phyloP scores from a whole-genome alignment of 2,113 vertebrate genomes.

The Heterotilapia buettikoferi region DNA sequence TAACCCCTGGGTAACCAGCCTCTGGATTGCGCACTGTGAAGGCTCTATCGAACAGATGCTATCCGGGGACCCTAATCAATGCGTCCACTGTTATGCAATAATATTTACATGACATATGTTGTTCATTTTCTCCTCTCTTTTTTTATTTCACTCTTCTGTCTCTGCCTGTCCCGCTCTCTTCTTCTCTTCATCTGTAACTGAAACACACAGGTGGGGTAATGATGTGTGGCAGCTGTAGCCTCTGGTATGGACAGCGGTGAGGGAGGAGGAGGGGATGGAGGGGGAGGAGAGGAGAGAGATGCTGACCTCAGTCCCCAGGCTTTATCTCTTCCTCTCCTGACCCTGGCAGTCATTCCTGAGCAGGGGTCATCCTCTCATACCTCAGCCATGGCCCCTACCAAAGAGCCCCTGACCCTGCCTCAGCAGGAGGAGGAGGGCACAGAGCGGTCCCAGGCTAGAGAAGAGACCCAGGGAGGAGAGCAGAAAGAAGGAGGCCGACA shows the following conservation, averaged over 20 bases:
- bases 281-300: slow-evolving; percentile 71
- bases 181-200: slow-evolving; percentile 25
- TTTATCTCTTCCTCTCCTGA: slow-evolving; percentile 79
- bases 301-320: slow-evolving; percentile 64
- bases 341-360: slow-evolving; percentile 82
- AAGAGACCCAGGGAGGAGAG: slow-evolving; percentile 71
- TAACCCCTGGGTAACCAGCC: slow-evolving; percentile 68
- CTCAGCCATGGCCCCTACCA: slow-evolving; percentile 87
- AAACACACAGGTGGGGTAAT: slow-evolving; percentile 79
- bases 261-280: slow-evolving; percentile 72
- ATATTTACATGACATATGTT: slow-evolving; percentile 61
- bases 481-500: slow-evolving; percentile 52
- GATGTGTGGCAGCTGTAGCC: slow-evolving; percentile 87
- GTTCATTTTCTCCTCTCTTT: slow-evolving; percentile 26
- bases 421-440: slow-evolving; percentile 50
- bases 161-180: slow-evolving; percentile 5
- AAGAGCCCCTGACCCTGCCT: slow-evolving; percentile 72
- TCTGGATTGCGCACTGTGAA: slow-evolving; percentile 58
- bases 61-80: slow-evolving; percentile 66
- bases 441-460: slow-evolving; percentile 67
- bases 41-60: slow-evolving; percentile 64
- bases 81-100: slow-evolving; percentile 61
- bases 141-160: background rate
- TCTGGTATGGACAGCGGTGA: slow-evolving; percentile 84
- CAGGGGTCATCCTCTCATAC: slow-evolving; percentile 78